Evolutionary conservation across 2,888 invertebrate genomes (phyloP).

Genomic region (Hypercompe scribonia): DNA sequence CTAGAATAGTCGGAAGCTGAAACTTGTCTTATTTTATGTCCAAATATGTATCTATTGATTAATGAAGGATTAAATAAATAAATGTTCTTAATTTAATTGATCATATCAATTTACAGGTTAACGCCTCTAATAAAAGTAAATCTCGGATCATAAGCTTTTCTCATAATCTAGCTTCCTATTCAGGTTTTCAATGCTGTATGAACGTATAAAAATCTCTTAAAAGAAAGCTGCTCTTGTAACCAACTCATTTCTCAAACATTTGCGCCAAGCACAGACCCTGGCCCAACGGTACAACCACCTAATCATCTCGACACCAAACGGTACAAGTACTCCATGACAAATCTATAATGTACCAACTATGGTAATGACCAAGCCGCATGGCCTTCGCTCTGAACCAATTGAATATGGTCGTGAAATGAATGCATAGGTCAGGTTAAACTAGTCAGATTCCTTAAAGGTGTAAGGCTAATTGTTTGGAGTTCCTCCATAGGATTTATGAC

Average conservation of each 20-base stretch:
- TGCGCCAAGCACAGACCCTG: conserved; percentile 23
- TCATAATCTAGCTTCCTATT: background rate
- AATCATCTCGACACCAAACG: conserved; percentile 61
- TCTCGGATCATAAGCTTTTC: background rate
- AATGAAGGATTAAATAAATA: background rate
- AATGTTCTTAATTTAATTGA: background rate
- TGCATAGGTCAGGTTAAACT: conserved; percentile 42
- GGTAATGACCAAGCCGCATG: conserved; percentile 52
- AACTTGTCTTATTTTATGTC: background rate
- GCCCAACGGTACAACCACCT: conserved; percentile 34
- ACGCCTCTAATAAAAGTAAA: too few relatives aligned
- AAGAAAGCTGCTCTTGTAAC: background rate
- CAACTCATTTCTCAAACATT: conserved; percentile 2
- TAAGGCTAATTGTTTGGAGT: conserved; percentile 76
- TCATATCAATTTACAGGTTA: too few relatives aligned
- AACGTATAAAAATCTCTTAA: too few relatives aligned
- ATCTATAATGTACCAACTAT: conserved; percentile 71
- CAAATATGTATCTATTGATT: background rate
- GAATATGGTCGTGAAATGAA: conserved; percentile 31
- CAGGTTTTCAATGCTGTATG: background rate
- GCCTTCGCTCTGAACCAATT: conserved; percentile 38
- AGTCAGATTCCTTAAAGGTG: conserved; percentile 64
- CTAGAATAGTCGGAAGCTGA: background rate
- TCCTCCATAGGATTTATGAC: conserved; percentile 70
- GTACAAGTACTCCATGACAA: conserved; percentile 68